Conservation (phyloP, 2,888 invertebrate genomes). For the Lordiphosa fenestrarum region DNA sequence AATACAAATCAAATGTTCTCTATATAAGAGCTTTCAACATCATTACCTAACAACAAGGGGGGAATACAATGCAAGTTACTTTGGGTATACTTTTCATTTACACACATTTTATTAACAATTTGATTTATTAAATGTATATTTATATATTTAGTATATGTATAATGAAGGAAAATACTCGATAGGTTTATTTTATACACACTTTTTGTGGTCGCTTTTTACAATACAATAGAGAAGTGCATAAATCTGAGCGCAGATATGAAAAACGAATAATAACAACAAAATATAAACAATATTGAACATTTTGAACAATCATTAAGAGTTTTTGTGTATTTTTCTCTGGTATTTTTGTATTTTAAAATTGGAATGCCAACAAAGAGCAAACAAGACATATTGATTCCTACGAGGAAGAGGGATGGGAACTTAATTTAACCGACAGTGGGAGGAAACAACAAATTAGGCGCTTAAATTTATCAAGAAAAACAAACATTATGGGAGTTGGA, state of each 20-base stretch:
- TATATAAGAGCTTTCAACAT: too few relatives aligned
- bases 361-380: conserved; percentile 65
- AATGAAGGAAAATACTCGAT: conserved; percentile 62
- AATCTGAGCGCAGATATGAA: conserved; percentile 54
- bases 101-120: conserved; percentile 59
- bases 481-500: conserved; percentile 31
- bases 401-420: conserved; percentile 32
- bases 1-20: too few relatives aligned
- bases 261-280: conserved; percentile 60
- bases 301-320: conserved; percentile 26
- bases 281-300: conserved; percentile 42
- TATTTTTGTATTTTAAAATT: conserved; percentile 35
- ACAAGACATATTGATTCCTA: conserved; percentile 28
- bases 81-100: conserved; percentile 39
- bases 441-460: conserved; percentile 50
- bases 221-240: conserved; percentile 48
- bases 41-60: neutral
- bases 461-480: conserved; percentile 61
- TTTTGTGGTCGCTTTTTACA: conserved; percentile 46
- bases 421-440: conserved; percentile 49
- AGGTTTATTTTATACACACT: conserved; percentile 44
- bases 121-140: conserved; percentile 28
- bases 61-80: conserved; percentile 26
- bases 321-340: conserved; percentile 26
- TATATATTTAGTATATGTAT: conserved; percentile 25